Conservation (phyloP, 2,113 vertebrate species). For the Eidolon helvum region DNA sequence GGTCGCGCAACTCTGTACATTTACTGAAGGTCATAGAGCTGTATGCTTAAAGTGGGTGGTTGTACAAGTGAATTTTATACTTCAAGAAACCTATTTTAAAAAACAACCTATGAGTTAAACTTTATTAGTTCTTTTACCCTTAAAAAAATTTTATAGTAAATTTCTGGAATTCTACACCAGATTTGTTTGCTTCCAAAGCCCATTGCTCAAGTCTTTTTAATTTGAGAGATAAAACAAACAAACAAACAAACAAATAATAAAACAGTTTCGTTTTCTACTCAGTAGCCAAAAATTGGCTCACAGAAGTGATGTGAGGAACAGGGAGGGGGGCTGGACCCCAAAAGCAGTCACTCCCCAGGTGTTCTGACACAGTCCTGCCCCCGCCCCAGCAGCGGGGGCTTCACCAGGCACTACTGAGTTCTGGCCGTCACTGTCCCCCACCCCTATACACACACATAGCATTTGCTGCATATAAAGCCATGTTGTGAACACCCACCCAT, state of each 20-base stretch:
- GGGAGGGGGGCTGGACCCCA: background rate
- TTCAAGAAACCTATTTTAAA: background rate
- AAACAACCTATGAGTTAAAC: background rate
- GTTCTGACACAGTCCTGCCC: background rate
- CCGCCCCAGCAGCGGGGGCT: rapidly evolving
- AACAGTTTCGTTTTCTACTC: background rate
- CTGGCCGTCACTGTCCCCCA: background rate
- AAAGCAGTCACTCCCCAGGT: background rate
- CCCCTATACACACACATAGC: rapidly evolving
- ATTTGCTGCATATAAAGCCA: background rate
- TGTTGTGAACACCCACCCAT: background rate
- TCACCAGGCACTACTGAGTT: background rate
- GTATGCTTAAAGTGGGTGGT: background rate
- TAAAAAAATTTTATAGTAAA: background rate
- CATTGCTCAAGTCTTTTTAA: background rate
- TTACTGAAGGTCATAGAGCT: background rate
- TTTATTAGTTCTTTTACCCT: background rate
- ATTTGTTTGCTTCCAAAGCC: background rate
- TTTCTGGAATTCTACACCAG: background rate
- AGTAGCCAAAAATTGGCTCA: background rate
- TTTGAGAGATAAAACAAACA: background rate
- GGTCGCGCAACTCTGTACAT: too few species aligned
- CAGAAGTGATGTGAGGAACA: background rate
- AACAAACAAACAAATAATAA: too few species aligned
- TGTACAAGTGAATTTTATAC: background rate